phyloP scores from a whole-genome alignment of 2,113 vertebrate genomes.

The Mesoclemmys tuberculata region DNA sequence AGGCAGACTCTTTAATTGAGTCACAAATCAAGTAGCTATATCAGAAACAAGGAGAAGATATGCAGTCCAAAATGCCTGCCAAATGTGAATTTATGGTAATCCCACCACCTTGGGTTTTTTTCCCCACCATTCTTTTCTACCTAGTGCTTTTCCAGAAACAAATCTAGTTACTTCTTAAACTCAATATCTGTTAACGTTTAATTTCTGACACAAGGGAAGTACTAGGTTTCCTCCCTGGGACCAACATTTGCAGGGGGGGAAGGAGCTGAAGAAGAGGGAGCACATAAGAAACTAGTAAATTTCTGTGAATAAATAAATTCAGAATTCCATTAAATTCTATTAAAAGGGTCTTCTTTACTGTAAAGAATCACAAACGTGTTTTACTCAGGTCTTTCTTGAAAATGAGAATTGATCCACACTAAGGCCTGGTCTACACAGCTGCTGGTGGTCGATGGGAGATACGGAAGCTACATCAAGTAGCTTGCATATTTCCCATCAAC shows the following conservation, averaged over 20 bases:
- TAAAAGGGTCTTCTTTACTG: neutral
- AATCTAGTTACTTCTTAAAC: neutral
- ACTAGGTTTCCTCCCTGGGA: neutral
- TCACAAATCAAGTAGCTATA: neutral
- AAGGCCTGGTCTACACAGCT: neutral
- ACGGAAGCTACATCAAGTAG: too few species aligned
- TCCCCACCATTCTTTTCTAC: neutral
- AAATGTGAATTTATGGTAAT: neutral
- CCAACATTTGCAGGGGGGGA: too few species aligned
- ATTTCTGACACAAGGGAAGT: neutral
- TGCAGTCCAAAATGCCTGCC: neutral
- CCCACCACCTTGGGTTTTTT: neutral
- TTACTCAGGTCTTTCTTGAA: neutral
- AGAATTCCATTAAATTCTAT: neutral
- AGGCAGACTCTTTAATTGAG: neutral
- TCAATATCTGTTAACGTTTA: neutral
- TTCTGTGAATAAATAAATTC: neutral
- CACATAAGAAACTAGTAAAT: neutral
- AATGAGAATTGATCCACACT: conserved; percentile 19
- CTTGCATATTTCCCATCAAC: too few species aligned
- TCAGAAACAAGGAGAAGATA: neutral
- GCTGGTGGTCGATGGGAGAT: too few species aligned
- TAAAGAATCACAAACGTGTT: neutral
- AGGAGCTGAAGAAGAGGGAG: neutral
- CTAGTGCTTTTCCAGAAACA: neutral